phyloP scores from a whole-genome alignment of 1,140 invertebrate species.

The Drosophila elegans region DNA sequence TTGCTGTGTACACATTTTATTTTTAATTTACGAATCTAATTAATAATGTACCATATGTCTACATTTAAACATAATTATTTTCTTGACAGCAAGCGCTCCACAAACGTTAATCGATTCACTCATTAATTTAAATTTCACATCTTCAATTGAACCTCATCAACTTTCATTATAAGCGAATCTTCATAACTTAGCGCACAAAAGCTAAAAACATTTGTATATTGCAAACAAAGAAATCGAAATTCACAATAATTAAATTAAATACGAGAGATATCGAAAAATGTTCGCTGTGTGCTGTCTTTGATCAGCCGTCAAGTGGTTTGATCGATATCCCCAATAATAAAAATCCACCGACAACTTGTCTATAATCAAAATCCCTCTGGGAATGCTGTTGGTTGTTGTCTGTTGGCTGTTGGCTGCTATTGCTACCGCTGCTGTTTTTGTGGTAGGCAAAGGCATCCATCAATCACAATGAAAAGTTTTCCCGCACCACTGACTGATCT shows the following conservation, averaged over 20 bases:
- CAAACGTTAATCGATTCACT: background rate
- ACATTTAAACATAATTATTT: too few relatives aligned
- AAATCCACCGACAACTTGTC: slow-evolving; percentile 78
- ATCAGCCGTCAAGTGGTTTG: slow-evolving; percentile 79
- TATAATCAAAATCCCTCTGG: slow-evolving; percentile 69
- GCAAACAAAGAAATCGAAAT: slow-evolving; percentile 23
- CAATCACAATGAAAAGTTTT: slow-evolving; percentile 62
- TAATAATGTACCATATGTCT: too few relatives aligned
- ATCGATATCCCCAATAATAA: slow-evolving; percentile 75
- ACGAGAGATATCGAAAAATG: slow-evolving; percentile 27
- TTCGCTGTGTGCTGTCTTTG: slow-evolving; percentile 60
- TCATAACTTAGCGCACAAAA: slow-evolving; percentile 16
- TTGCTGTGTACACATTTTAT: too few relatives aligned
- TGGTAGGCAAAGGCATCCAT: slow-evolving; percentile 66
- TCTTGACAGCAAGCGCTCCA: background rate
- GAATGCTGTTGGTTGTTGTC: slow-evolving; percentile 14
- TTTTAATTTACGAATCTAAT: too few relatives aligned
- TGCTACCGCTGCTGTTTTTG: slow-evolving; percentile 59
- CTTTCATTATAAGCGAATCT: slow-evolving; percentile 11
- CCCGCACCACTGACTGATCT: slow-evolving; percentile 34
- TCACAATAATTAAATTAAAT: slow-evolving; percentile 59
- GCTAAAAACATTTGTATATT: background rate
- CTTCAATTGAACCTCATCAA: background rate
- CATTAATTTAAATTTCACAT: background rate
- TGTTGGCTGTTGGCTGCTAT: slow-evolving; percentile 3